A percentile compares a stretch with the other conserved stretches of the same genome.
Conservation (phyloP, 2,888 invertebrate species). For the Lomographa bimaculata region DNA sequence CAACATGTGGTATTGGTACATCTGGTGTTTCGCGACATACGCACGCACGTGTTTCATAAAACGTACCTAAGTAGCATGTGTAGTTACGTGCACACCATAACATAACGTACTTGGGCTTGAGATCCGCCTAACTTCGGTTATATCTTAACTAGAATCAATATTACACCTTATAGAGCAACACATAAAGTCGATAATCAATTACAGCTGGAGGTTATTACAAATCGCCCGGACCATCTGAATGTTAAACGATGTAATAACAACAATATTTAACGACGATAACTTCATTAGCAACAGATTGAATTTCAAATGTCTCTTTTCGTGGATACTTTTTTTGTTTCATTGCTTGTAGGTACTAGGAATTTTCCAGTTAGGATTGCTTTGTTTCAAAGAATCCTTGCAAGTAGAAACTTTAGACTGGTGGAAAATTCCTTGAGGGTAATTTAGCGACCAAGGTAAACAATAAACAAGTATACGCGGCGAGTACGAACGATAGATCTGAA, state of each 20-base stretch:
- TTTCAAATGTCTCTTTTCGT: constrained; percentile 11
- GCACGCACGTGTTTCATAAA: constrained; percentile 42
- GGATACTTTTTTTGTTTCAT: constrained; percentile 9
- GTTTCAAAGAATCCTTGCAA: constrained; percentile 14
- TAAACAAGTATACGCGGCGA: not conserved
- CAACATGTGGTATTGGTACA: constrained; percentile 58
- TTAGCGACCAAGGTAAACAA: not conserved
- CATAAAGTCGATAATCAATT: constrained; percentile 12
- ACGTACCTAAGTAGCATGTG: constrained; percentile 35
- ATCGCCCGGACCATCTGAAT: constrained; percentile 19
- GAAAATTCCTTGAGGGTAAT: constrained; percentile 9
- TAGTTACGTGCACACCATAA: constrained; percentile 19
- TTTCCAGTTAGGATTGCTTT: constrained; percentile 3
- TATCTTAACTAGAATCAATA: constrained; percentile 1
- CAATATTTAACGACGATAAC: constrained; percentile 23
- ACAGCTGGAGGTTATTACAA: constrained; percentile 11
- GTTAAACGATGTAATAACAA: constrained; percentile 22
- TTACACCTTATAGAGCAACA: not conserved
- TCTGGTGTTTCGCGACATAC: constrained; percentile 55
- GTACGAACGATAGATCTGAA: no score
- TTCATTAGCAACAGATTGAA: constrained; percentile 18
- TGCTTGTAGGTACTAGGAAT: constrained; percentile 1
- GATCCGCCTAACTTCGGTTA: constrained; percentile 18
- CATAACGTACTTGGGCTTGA: constrained; percentile 12
- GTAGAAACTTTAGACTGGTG: constrained; percentile 3